These are phyloP conservation scores for Coryphaenoides rupestris DNA, from an alignment of 2,113 vertebrate genomes.

Conservation along the genomic window DNA sequence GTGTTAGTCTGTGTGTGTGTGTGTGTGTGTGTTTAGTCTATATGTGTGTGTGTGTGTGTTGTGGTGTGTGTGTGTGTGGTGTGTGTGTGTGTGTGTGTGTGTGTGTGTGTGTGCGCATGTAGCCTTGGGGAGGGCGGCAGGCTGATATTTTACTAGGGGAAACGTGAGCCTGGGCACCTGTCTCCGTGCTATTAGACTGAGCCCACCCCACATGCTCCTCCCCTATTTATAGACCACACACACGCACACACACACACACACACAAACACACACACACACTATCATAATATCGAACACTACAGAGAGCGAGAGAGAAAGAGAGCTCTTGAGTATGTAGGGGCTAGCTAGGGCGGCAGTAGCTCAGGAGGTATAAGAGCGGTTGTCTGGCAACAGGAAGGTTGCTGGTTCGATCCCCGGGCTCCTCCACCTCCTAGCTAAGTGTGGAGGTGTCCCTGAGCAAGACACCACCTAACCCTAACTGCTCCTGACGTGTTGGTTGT, in stretches of 20 bases:
- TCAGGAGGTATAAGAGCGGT: too few relatives aligned
- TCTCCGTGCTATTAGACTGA: constrained; percentile 68
- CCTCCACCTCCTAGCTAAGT: too few relatives aligned
- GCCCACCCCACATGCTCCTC: constrained; percentile 57
- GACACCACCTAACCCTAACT: too few relatives aligned
- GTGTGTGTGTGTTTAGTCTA: too few relatives aligned
- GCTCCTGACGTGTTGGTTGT: too few relatives aligned
- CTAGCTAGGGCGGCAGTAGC: too few relatives aligned
- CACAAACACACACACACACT: constrained; percentile 8
- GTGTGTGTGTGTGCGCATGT: constrained; percentile 38
- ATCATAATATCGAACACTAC: background rate
- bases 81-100: constrained; percentile 12
- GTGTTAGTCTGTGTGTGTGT: too few relatives aligned
- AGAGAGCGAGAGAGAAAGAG: background rate
- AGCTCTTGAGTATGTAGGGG: background rate
- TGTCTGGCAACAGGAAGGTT: too few relatives aligned
- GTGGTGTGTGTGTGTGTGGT: constrained; percentile 14
- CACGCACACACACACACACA: constrained; percentile 16
- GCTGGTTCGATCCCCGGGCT: too few relatives aligned
- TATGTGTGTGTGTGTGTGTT: constrained; percentile 2
- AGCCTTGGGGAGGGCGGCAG: constrained; percentile 68
- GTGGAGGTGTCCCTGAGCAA: too few relatives aligned
- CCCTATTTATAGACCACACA: constrained; percentile 78
- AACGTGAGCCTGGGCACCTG: constrained; percentile 84
- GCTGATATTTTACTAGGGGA: constrained; percentile 78